Conservation (phyloP, 2,797 vertebrate species). For the Neosilurus mollespiculum region DNA sequence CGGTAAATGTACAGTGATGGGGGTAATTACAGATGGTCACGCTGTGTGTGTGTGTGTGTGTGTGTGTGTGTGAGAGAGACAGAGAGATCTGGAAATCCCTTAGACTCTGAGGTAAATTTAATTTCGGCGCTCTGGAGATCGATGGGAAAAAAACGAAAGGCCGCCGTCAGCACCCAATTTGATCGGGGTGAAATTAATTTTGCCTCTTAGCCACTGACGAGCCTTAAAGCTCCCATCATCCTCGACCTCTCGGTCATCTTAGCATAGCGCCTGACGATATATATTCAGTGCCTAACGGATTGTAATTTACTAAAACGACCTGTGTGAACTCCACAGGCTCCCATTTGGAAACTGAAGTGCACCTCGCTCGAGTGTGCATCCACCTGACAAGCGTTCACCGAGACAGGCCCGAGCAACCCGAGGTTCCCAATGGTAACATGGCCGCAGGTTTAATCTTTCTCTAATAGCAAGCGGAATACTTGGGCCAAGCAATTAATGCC, state of each 20-base stretch:
- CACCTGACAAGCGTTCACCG: slow-evolving; percentile 39
- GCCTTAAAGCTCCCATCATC: slow-evolving; percentile 5
- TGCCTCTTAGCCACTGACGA: slow-evolving; percentile 10
- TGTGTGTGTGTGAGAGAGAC: background rate
- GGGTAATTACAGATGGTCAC: slow-evolving; percentile 3
- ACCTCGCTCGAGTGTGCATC: slow-evolving; percentile 27
- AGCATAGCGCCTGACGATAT: background rate
- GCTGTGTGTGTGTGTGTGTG: background rate
- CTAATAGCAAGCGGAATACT: slow-evolving; percentile 30
- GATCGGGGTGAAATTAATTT: slow-evolving; percentile 39
- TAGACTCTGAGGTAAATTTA: background rate
- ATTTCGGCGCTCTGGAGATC: slow-evolving; percentile 18
- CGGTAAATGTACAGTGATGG: slow-evolving; percentile 12
- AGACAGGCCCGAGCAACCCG: slow-evolving; percentile 32
- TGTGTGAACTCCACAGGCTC: slow-evolving; percentile 32
- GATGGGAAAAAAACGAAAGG: slow-evolving; percentile 6
- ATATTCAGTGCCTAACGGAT: slow-evolving; percentile 3
- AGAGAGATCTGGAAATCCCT: background rate
- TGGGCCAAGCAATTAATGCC: slow-evolving; percentile 44
- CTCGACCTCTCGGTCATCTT: background rate
- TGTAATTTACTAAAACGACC: slow-evolving; percentile 30
- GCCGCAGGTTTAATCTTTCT: slow-evolving; percentile 38
- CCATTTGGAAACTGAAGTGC: slow-evolving; percentile 36
- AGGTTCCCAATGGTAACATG: background rate
- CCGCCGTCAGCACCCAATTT: background rate